phyloP scores from a whole-genome alignment of 2,888 invertebrate species.

The Drepanosiphum platanoidis region DNA sequence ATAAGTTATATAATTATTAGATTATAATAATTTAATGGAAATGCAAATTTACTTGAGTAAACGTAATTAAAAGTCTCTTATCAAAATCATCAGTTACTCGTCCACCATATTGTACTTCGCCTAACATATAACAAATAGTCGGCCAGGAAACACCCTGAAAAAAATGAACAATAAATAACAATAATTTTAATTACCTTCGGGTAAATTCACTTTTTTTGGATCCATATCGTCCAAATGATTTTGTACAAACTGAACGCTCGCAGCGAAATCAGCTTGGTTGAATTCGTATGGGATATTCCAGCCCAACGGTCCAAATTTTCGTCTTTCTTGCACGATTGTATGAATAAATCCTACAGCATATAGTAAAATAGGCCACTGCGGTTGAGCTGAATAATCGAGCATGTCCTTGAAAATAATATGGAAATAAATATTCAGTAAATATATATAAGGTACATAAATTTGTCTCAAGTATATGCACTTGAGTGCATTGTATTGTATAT shows the following conservation, averaged over 20 bases:
- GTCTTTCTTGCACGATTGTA: slow-evolving; percentile 92
- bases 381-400: slow-evolving; percentile 88
- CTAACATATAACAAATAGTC: slow-evolving; percentile 96
- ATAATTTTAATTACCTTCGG: neutral
- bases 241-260: slow-evolving; percentile 94
- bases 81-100: slow-evolving; percentile 97
- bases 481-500: no score
- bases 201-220: slow-evolving; percentile 78
- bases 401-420: slow-evolving; percentile 75
- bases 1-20: no score
- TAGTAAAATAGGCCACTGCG: slow-evolving; percentile 92
- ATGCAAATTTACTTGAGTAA: slow-evolving; percentile 74
- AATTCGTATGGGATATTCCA: slow-evolving; percentile 99
- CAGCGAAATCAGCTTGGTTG: slow-evolving; percentile 95
- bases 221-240: slow-evolving; percentile 97
- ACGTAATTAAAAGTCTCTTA: slow-evolving; percentile 90
- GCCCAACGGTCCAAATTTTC: slow-evolving; percentile 95
- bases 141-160: slow-evolving; percentile 91
- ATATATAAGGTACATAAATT: no score
- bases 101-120: slow-evolving; percentile 88
- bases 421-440: no score
- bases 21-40: neutral
- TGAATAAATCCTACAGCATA: slow-evolving; percentile 95
- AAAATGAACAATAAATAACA: neutral
- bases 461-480: no score